phyloP scores from a whole-genome alignment of 2,797 vertebrate genomes.

The Phoeniculus purpureus region DNA sequence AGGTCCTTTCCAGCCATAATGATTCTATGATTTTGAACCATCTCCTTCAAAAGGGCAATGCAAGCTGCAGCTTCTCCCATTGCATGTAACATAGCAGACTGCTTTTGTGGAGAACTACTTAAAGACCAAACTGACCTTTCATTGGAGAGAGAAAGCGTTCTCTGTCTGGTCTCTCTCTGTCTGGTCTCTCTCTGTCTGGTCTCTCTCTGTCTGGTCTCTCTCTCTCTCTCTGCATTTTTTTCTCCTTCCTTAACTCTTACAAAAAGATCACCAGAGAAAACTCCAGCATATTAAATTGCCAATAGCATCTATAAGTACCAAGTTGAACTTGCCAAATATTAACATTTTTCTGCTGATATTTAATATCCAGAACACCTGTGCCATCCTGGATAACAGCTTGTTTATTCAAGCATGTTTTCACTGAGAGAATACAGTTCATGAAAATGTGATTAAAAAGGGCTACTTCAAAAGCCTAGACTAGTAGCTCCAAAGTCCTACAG shows the following conservation, averaged over 20 bases:
- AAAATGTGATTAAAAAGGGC: not conserved
- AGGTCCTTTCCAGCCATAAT: no score
- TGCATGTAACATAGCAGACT: accelerated
- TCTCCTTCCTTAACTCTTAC: not conserved
- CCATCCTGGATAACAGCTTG: not conserved
- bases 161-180: no score
- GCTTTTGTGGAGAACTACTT: not conserved
- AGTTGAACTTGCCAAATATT: not conserved
- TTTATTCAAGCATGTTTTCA: not conserved
- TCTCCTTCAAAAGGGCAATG: not conserved
- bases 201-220: no score
- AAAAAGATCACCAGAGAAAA: not conserved
- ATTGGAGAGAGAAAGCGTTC: no score
- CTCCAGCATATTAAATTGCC: not conserved
- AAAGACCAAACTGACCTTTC: not conserved
- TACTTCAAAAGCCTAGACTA: not conserved
- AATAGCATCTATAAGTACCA: not conserved
- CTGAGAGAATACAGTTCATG: not conserved
- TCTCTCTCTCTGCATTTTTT: no score
- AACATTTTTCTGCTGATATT: not conserved
- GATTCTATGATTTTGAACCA: accelerated
- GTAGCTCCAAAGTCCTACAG: not conserved
- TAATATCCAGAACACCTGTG: not conserved
- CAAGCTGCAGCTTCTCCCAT: not conserved
- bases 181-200: no score